These are phyloP conservation scores for Nothoprocta pentlandii DNA, from an alignment of 2,113 vertebrate genomes.

Conservation along the genomic window DNA sequence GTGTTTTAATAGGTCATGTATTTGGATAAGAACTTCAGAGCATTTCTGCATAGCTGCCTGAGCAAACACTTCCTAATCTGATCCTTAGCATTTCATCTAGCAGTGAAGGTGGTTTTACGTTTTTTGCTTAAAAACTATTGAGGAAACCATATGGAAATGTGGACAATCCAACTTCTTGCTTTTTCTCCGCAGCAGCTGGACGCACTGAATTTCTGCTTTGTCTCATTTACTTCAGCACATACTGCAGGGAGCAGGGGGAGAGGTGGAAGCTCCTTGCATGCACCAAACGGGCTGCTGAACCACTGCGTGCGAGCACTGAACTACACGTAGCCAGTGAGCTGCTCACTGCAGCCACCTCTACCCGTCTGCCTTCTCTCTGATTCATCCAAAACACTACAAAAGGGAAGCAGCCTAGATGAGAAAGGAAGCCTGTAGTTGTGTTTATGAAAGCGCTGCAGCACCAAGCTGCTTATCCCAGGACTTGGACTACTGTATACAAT, in stretches of 20 bases:
- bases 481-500: not conserved
- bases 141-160: slow-evolving; percentile 14
- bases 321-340: not conserved
- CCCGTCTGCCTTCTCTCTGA: not conserved
- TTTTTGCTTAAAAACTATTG: not conserved
- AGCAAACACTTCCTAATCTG: not conserved
- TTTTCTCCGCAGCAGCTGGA: not conserved
- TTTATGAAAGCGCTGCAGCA: not conserved
- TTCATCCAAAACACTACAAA: not conserved
- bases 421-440: not conserved
- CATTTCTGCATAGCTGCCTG: not conserved
- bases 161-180: not conserved
- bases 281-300: accelerated
- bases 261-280: not conserved
- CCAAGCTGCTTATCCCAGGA: slow-evolving; percentile 1
- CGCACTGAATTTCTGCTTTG: not conserved
- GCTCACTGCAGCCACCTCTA: not conserved
- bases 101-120: not conserved
- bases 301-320: not conserved
- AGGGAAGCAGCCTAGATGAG: not conserved
- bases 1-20: not conserved
- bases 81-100: not conserved
- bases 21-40: not conserved
- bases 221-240: not conserved
- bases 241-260: not conserved